Evolutionary conservation across 2,888 invertebrate species (phyloP).

Genomic region (Clostera curtula): DNA sequence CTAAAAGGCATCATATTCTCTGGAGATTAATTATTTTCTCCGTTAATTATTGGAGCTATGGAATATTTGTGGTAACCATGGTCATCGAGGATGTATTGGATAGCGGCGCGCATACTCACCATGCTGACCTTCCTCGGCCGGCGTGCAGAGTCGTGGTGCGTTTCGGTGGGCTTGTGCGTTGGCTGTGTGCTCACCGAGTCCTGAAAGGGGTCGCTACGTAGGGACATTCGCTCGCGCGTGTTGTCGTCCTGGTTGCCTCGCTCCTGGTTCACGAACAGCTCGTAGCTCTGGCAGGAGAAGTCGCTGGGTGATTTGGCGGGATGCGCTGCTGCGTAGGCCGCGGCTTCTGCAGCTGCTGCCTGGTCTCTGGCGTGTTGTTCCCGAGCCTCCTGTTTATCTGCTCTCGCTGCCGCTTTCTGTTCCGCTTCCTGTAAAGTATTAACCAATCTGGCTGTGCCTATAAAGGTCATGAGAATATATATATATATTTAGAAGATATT

Average conservation of each 20-base stretch:
- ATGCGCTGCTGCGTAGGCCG: constrained; percentile 76
- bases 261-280: constrained; percentile 91
- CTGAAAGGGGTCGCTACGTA: constrained; percentile 90
- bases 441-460: too few relatives aligned
- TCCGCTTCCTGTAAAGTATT: constrained; percentile 82
- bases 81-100: constrained; percentile 45
- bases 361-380: constrained; percentile 77
- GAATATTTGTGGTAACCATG: constrained; percentile 48
- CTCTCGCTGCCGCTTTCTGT: constrained; percentile 83
- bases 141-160: constrained; percentile 67
- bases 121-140: constrained; percentile 91
- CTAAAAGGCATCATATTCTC: too few relatives aligned
- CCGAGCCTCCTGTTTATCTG: constrained; percentile 77
- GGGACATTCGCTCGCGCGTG: constrained; percentile 93
- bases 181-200: constrained; percentile 90
- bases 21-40: too few relatives aligned
- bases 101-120: constrained; percentile 79
- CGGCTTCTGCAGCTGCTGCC: constrained; percentile 78
- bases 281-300: constrained; percentile 94
- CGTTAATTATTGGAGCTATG: too few relatives aligned
- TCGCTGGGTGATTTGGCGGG: constrained; percentile 93
- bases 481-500: too few relatives aligned
- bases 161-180: constrained; percentile 75
- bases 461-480: too few relatives aligned
- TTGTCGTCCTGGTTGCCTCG: constrained; percentile 92